These are phyloP conservation scores for Blennius ocellaris DNA, from an alignment of 2,113 vertebrate genomes.

Conservation along the genomic window DNA sequence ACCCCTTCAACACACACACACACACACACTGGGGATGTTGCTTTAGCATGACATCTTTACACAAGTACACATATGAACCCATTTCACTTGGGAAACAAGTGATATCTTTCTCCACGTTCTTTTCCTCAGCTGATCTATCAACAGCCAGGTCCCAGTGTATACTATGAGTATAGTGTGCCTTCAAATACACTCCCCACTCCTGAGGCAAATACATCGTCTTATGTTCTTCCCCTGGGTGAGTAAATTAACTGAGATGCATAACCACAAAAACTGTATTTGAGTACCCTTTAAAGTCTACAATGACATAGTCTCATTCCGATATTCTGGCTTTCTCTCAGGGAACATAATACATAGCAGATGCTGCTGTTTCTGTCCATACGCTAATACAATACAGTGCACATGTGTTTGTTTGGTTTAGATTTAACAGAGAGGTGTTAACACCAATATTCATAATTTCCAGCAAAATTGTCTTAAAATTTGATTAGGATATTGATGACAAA, in stretches of 20 bases:
- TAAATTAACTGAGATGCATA: conserved; percentile 15
- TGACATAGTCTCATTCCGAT: conserved; percentile 28
- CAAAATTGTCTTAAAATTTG: conserved; percentile 34
- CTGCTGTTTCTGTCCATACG: conserved; percentile 6
- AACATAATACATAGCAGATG: conserved; percentile 48
- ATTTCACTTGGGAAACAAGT: neutral
- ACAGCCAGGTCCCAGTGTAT: conserved; percentile 74
- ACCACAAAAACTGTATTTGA: conserved; percentile 1
- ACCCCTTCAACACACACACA: conserved; percentile 2
- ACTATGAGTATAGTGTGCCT: conserved; percentile 77
- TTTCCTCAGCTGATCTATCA: conserved; percentile 80
- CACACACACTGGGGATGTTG: neutral
- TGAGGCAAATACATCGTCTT: conserved; percentile 45
- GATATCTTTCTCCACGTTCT: conserved; percentile 11
- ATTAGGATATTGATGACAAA: conserved; percentile 35
- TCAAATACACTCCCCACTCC: conserved; percentile 36
- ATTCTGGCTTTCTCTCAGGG: conserved; percentile 7
- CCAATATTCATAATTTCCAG: conserved; percentile 22
- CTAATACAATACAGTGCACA: neutral
- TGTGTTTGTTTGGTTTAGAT: conserved; percentile 23
- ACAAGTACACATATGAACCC: neutral
- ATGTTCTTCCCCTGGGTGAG: conserved; percentile 65
- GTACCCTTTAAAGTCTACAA: conserved; percentile 2
- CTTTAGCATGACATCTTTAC: neutral
- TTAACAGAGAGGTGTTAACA: conserved; percentile 8